Conservation (phyloP, 2,113 vertebrate species). For the Erythrocebus patas region DNA sequence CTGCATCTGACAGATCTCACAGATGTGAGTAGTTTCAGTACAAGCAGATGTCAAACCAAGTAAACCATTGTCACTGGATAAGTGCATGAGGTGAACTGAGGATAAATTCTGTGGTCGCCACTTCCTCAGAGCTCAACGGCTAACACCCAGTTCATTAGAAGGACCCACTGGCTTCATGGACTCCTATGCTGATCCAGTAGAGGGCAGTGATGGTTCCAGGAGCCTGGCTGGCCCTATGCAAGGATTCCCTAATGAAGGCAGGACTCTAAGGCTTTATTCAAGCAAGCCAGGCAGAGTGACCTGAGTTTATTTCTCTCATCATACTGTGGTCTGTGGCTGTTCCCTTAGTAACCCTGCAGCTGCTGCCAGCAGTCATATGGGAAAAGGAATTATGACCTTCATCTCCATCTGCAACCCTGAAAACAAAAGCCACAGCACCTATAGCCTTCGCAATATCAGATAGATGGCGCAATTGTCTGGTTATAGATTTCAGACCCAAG, state of each 20-base stretch:
- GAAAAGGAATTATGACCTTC: constrained; percentile 35
- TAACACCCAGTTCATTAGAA: not conserved
- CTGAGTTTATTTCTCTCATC: not conserved
- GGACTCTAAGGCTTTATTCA: not conserved
- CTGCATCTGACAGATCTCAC: not conserved
- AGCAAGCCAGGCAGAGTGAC: not conserved
- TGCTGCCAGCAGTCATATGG: not conserved
- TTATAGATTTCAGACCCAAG: not conserved
- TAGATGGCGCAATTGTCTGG: not conserved
- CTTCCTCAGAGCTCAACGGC: not conserved
- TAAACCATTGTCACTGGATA: not conserved
- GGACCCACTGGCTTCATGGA: not conserved
- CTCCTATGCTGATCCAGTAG: not conserved
- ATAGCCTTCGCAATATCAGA: not conserved
- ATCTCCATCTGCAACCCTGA: not conserved
- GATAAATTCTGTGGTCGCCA: not conserved
- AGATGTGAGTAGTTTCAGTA: not conserved
- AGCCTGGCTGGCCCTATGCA: not conserved
- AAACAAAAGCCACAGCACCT: not conserved
- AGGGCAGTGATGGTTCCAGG: not conserved
- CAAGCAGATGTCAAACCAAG: not conserved
- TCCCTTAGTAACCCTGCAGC: not conserved
- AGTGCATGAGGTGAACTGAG: not conserved
- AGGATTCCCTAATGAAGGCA: not conserved
- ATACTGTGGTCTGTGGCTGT: not conserved